Evolutionary conservation across 2,113 vertebrate species (phyloP), one percentile per base, ranked within the genome.

Genomic region (Rhizomys pruinosus): DNA sequence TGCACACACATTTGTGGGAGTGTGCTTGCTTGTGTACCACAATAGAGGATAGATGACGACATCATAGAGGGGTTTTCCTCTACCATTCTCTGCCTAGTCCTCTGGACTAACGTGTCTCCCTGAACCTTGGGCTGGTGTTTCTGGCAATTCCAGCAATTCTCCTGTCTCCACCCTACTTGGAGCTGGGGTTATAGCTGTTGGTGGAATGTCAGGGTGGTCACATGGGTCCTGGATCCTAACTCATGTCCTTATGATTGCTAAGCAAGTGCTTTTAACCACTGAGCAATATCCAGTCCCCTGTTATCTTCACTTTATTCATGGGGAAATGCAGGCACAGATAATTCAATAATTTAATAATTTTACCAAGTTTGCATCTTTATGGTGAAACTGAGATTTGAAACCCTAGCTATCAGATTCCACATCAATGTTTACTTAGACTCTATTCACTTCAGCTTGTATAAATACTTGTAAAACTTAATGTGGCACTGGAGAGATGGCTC

Each of bases 271-370:
- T 17, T 39, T 66, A 66, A 29, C 39, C 64, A 39, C 80, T 34
- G 37, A 66, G 80, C 17, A 27, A 66, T 66, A 59, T 22, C 17
- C 29, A 66, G 39, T 27, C 64, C 61, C 57, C 61, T 19, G 34
- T 44, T 34, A 32, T 82, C 39, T 82, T 66, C 39, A 47, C 11
- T 52, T 94, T 72, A 55, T 72, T 89, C 34, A 42, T 29, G n/a
- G 34, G 42, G 19, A 87, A 44, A 15, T 29, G 84, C 17, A 55
- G 19, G 39, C 15, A 47, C 8, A 93, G 22, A 61, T 19, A 64
- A 80, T 37, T 79, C 39, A 79, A 85, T 72, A 55, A 80, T 37
- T 79, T 47, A 79, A 85, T 72, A 55, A 80, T 59, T 92, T 93
- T 81, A 29, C 5, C 16, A 11, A 64, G 37, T 55, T 89, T n/a